Evolutionary conservation across 1,140 invertebrate genomes (phyloP).

Genomic region (Scaptomyza pallida): DNA sequence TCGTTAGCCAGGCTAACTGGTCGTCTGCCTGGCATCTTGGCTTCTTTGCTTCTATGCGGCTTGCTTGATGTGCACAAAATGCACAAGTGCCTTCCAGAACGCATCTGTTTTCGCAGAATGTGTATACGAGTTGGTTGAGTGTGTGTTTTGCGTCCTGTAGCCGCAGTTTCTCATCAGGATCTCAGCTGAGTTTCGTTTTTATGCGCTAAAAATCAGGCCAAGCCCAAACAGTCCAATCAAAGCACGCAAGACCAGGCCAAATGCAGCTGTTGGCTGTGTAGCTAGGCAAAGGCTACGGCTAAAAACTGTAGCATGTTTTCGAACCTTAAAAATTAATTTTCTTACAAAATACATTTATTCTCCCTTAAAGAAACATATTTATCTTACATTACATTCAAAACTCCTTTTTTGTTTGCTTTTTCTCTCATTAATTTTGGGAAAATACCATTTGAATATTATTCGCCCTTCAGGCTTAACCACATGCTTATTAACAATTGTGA

Average conservation of each 20-base stretch:
- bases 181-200: constrained; percentile 9
- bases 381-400: not conserved
- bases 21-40: constrained; percentile 3
- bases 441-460: constrained; percentile 2
- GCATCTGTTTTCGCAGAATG: constrained; percentile 22
- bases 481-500: constrained; percentile 36
- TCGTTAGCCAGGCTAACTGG: constrained; percentile 58
- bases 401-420: not conserved
- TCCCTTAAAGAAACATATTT: too few relatives aligned
- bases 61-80: constrained; percentile 23
- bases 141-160: constrained; percentile 10
- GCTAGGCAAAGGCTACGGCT: too few relatives aligned
- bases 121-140: too few relatives aligned
- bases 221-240: constrained; percentile 27
- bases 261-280: not conserved
- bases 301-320: too few relatives aligned
- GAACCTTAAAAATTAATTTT: too few relatives aligned
- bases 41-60: constrained; percentile 4
- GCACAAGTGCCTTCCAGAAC: constrained; percentile 4
- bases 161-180: constrained; percentile 36
- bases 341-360: too few relatives aligned
- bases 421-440: not conserved
- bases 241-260: constrained; percentile 19
- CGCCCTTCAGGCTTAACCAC: not conserved
- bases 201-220: constrained; percentile 30